Evolutionary conservation across 2,113 vertebrate species (phyloP).

Genomic region (Natator depressus): DNA sequence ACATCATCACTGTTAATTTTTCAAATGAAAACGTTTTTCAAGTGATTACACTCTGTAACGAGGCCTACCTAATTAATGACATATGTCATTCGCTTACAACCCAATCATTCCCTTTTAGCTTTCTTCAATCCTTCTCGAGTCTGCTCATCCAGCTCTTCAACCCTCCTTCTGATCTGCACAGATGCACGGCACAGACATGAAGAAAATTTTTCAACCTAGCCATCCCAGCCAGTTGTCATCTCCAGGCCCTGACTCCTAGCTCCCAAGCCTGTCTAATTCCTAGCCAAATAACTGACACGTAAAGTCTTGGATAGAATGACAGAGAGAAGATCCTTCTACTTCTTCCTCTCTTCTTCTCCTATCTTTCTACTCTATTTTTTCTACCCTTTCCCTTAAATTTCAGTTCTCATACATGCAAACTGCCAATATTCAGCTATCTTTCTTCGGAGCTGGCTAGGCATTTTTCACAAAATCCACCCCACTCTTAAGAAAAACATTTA

Average conservation of each 20-base stretch:
- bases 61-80: background rate
- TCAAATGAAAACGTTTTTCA: background rate
- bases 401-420: background rate
- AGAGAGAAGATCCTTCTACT: background rate
- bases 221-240: background rate
- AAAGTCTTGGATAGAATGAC: background rate
- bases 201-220: background rate
- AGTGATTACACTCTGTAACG: background rate
- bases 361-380: background rate
- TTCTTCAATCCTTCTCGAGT: background rate
- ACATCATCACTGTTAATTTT: background rate
- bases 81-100: background rate
- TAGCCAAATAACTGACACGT: rapidly evolving
- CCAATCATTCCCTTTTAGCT: rapidly evolving
- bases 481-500: background rate
- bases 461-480: background rate
- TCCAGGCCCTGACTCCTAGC: background rate
- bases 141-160: background rate
- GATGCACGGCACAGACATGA: background rate
- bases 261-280: background rate
- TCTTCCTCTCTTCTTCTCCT: background rate
- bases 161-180: background rate
- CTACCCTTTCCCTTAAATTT: background rate
- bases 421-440: background rate
- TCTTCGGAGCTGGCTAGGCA: background rate